Percentiles rank a stretch among this genome's conserved stretches.
Conservation (phyloP, 1,140 invertebrate genomes). For the Capitella teleta region DNA sequence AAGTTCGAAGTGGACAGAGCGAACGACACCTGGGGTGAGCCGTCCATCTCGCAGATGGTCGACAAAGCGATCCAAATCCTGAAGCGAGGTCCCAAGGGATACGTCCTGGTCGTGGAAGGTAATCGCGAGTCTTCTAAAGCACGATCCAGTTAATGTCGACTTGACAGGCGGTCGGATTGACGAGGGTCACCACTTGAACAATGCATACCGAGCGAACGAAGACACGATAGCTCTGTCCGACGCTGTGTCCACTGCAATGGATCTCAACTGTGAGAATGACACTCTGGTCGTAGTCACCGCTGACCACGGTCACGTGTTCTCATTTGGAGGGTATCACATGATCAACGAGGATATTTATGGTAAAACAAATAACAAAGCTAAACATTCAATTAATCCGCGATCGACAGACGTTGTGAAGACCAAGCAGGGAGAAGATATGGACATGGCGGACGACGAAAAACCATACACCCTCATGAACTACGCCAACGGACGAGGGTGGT, state of each 20-base stretch:
- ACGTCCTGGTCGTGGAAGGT: conserved; percentile 83
- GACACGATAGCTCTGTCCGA: conserved; percentile 69
- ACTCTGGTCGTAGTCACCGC: conserved; percentile 82
- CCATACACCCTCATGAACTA: no score
- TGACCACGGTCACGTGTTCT: conserved; percentile 58
- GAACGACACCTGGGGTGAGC: conserved; percentile 24
- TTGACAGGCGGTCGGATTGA: conserved; percentile 60
- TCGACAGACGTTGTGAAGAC: no score
- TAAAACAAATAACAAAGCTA: no score
- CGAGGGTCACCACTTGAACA: conserved; percentile 70
- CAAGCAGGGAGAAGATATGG: no score
- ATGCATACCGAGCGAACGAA: conserved; percentile 62
- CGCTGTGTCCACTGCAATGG: conserved; percentile 51
- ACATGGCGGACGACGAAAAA: no score
- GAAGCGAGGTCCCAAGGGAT: conserved; percentile 66
- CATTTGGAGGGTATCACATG: conserved; percentile 29
- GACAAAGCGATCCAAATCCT: conserved; percentile 69
- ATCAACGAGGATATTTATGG: no score
- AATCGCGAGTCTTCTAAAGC: no score
- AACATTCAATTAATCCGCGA: no score
- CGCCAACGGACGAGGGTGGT: no score
- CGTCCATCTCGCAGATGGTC: conserved; percentile 73
- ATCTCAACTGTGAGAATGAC: conserved; percentile 50
- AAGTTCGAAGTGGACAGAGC: background rate
- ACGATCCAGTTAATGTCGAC: no score